Evolutionary conservation across 2,113 vertebrate genomes (phyloP), one percentile per base, ranked within the genome.

Genomic region (Apistogramma diplotaenia): DNA sequence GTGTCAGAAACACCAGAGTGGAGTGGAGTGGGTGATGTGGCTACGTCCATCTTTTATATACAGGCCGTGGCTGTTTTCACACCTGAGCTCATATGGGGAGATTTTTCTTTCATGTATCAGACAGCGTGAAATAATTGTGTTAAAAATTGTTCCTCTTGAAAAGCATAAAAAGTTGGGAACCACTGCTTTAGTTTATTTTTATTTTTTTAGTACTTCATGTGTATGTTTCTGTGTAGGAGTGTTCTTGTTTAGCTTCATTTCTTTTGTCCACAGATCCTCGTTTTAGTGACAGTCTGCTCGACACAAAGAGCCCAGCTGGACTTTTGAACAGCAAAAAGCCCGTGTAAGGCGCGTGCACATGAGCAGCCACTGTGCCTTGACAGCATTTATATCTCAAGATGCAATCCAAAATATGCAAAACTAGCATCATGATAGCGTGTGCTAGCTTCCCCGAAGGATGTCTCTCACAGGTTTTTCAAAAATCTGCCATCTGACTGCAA

Each of bases 321-420:
- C 15, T 2, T 2, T 29, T 29, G 23, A 16, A 11, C 1, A 1
- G 9, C 40, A 67, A 67, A 67, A 67, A 67, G 62, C 62, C 23
- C 16, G 8, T 29, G 54, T 60, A 9, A 27, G 51, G 76, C 51
- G 60, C 74, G 71, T 74, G 74, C 61, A 58, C 56, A 23, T 8
- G 51, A 83, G 75, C 90, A 86, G 79, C 87, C 88, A 60, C 40
- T 87, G 93, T 95, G 94, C 94, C 93, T 94, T 94, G 70, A 88
- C 87, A 91, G 88, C 59, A 77, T 89, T 88, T 82, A 67, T 83
- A 75, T 78, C 71, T 73, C 62, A 82, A 37, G 65, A 88, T 83
- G 83, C 78, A 87, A 84, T 87, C 75, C 29, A 53, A 88, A 88
- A 92, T 93, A 92, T 93, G 92, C 91, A 91, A 91, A 82, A 67